Base-by-base conservation (phyloP, 2,113 vertebrate species). In the Carlito syrichta region DNA sequence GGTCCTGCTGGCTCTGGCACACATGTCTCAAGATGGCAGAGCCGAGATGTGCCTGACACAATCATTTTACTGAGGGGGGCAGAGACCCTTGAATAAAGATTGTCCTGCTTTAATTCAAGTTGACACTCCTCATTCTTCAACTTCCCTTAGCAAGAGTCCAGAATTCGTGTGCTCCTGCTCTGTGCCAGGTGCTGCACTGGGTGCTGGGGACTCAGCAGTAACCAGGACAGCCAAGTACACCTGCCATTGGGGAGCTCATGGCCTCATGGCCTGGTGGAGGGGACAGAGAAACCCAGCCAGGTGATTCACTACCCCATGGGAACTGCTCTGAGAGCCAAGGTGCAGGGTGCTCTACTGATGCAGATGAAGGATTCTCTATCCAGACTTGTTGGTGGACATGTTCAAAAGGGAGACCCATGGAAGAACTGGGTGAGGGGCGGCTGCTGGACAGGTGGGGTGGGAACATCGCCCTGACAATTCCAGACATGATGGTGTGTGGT, bases 401-500 rank as follows among this genome's bases (percentile, higher is more conserved):
- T 23, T 43, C 77, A 76, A 71, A 83, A 38, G 27, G 30, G 23
- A 81, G 56, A 30, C 48, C 35, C 11, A 19, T 27, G 56, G 52
- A 25, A 91, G 30, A 25, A 45, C 30, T 35, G 8, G 35, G 56
- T 20, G 32, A 48, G 23, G 45, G 10, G 78, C 19, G 23, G 66
- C 35, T 11, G 38, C 23, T 32, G 45, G 32, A 52, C 52, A 5
- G 35, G 35, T 6, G n/a, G 38, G 1, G 45, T 8, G 23, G 23
- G 63, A 85, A 6, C 35, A 7, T 3, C 2, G 7, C 35, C 56
- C 73, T 62, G 32, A 45, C 30, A 20, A 50, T n/a, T 38, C 27
- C 82, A 32, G 45, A 17, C 27, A 32, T 1, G 1, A 0, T 20
- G 11, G 6, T 6, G 1, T 27, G 40, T 10, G 52, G 68, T 23